Conservation (phyloP, 2,888 invertebrate genomes). For the Lithosia quadra region DNA sequence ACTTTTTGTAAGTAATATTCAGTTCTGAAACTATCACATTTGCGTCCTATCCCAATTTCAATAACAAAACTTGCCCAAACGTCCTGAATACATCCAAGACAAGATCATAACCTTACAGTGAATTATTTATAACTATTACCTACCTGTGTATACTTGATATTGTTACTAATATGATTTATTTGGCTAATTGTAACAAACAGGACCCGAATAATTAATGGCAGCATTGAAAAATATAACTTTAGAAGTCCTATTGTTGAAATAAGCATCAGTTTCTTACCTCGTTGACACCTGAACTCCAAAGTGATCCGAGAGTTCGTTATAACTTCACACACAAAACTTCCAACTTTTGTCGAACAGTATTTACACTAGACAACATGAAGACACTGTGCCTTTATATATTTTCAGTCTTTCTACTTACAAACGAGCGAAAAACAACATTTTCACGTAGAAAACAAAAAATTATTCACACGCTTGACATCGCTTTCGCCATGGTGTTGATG, state of each 20-base stretch:
- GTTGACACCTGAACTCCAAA: constrained; percentile 86
- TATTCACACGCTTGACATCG: constrained; percentile 82
- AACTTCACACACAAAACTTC: constrained; percentile 82
- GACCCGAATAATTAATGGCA: constrained; percentile 53
- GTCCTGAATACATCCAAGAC: constrained; percentile 63
- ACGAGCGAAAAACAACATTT: constrained; percentile 78
- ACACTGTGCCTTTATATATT: constrained; percentile 72
- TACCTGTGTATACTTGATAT: constrained; percentile 63
- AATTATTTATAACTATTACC: constrained; percentile 82
- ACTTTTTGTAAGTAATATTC: constrained; percentile 46
- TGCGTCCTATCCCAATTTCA: constrained; percentile 31
- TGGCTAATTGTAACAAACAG: constrained; percentile 55
- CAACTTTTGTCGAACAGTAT: constrained; percentile 72
- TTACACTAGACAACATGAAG: constrained; percentile 62
- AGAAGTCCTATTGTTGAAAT: constrained; percentile 74
- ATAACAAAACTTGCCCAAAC: constrained; percentile 47
- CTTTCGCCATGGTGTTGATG: constrained; percentile 83
- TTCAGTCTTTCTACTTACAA: constrained; percentile 75
- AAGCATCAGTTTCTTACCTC: constrained; percentile 85
- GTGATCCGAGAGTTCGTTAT: constrained; percentile 83
- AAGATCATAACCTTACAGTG: constrained; percentile 79
- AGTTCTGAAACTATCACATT: constrained; percentile 29
- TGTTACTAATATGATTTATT: constrained; percentile 45
- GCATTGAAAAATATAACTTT: constrained; percentile 68
- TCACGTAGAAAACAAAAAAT: constrained; percentile 81